Evolutionary conservation across 1,140 invertebrate species (phyloP).

Genomic region (Drosophila nigrodunni): DNA sequence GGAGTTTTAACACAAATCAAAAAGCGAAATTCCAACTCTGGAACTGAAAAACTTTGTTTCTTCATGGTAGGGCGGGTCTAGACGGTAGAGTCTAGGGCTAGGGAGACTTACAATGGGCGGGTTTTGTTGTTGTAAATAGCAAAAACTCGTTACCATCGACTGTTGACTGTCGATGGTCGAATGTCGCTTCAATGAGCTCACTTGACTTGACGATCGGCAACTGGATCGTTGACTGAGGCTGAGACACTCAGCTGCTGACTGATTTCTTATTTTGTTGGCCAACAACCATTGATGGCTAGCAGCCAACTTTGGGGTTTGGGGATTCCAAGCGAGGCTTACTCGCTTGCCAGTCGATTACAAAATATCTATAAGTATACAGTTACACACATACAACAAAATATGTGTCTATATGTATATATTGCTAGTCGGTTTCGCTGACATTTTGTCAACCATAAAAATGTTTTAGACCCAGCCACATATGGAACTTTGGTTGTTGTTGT

Average conservation of each 20-base stretch:
- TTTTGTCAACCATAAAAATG: slow-evolving; percentile 71
- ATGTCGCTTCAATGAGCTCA: slow-evolving; percentile 63
- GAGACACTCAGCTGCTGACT: slow-evolving; percentile 57
- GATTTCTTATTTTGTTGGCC: slow-evolving; percentile 63
- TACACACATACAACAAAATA: slow-evolving; percentile 4
- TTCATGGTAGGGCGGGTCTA: slow-evolving; percentile 18
- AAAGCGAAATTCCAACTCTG: slow-evolving; percentile 34
- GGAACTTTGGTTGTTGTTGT: not conserved
- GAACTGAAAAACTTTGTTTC: slow-evolving; percentile 4
- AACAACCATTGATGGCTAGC: slow-evolving; percentile 40
- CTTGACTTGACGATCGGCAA: slow-evolving; percentile 44
- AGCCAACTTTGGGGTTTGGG: slow-evolving; percentile 51
- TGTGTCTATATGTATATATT: slow-evolving; percentile 9
- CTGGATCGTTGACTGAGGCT: slow-evolving; percentile 42
- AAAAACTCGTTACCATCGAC: slow-evolving; percentile 60
- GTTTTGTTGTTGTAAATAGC: slow-evolving; percentile 37
- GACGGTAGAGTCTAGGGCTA: slow-evolving; percentile 8
- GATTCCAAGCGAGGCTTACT: slow-evolving; percentile 42
- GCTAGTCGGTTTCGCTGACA: slow-evolving; percentile 57
- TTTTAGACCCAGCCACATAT: slow-evolving; percentile 30
- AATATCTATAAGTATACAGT: slow-evolving; percentile 14
- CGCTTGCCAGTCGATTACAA: slow-evolving; percentile 64
- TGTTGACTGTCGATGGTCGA: slow-evolving; percentile 29
- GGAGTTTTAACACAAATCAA: slow-evolving; percentile 53
- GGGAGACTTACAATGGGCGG: not conserved